Percentiles rank a stretch among this genome's conserved stretches.
Evolutionary conservation across 2,888 invertebrate genomes (phyloP).

Genomic region (Oligia fasciuncula): DNA sequence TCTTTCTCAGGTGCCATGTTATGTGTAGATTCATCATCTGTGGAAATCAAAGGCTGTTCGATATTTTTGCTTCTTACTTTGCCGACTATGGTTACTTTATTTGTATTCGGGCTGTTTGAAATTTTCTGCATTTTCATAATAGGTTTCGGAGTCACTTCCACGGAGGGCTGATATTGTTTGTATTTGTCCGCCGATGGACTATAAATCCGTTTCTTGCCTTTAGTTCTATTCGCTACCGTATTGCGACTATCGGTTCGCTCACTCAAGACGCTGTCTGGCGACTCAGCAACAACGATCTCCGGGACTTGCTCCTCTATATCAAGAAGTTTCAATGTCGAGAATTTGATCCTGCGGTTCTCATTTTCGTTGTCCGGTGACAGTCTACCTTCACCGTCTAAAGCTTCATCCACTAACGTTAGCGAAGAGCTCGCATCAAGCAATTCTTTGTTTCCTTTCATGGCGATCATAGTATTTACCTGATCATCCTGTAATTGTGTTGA

Average conservation of each 20-base stretch:
- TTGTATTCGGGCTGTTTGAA: conserved; percentile 67
- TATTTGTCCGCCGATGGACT: conserved; percentile 68
- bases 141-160: conserved; percentile 81
- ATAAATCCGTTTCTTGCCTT: conserved; percentile 76
- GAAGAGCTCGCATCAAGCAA: conserved; percentile 78
- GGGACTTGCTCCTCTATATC: conserved; percentile 57
- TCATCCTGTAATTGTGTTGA: conserved; percentile 67
- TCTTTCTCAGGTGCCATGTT: conserved; percentile 52
- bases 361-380: background rate
- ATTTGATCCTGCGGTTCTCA: background rate
- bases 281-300: conserved; percentile 31
- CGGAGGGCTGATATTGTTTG: conserved; percentile 40
- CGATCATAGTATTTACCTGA: conserved; percentile 80
- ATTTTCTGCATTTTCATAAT: conserved; percentile 77
- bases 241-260: background rate
- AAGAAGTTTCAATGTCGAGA: conserved; percentile 63
- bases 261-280: background rate
- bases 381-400: conserved; percentile 55
- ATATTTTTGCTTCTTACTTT: background rate
- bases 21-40: conserved; percentile 4
- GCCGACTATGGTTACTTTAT: background rate
- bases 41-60: background rate
- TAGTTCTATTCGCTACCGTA: conserved; percentile 16
- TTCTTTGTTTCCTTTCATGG: conserved; percentile 81
- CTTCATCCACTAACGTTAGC: conserved; percentile 82